Conservation (phyloP, 2,113 vertebrate genomes). For the Lepidothrix coronata region DNA sequence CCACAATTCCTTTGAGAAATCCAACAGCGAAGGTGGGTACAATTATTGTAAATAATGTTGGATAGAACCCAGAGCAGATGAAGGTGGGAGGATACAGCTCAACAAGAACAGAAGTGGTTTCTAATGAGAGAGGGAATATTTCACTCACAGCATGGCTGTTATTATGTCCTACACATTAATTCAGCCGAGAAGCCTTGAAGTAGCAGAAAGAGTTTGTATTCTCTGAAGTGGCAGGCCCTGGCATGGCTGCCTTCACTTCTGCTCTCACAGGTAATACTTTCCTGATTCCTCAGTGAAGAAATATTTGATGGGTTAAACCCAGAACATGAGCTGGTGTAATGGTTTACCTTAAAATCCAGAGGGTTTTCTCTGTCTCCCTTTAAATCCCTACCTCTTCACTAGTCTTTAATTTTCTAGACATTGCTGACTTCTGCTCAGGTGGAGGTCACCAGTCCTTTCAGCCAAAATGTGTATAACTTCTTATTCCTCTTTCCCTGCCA, state of each 20-base stretch:
- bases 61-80: constrained; percentile 31
- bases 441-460: background rate
- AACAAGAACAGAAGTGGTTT: constrained; percentile 61
- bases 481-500: background rate
- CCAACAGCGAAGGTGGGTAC: constrained; percentile 48
- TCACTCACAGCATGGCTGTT: constrained; percentile 53
- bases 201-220: background rate
- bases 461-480: background rate
- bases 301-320: background rate
- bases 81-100: constrained; percentile 56
- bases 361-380: background rate
- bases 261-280: background rate
- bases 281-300: background rate
- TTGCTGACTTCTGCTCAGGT: background rate
- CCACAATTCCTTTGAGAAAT: constrained; percentile 50
- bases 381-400: background rate
- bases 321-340: background rate
- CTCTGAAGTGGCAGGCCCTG: background rate
- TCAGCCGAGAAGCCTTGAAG: constrained; percentile 19
- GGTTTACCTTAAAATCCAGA: background rate
- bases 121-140: constrained; percentile 58
- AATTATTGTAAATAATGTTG: constrained; percentile 60
- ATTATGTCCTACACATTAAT: constrained; percentile 53
- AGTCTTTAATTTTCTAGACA: background rate
- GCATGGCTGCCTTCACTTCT: background rate